Conservation (phyloP, 2,113 vertebrate genomes). For the Sminthopsis crassicaudata region DNA sequence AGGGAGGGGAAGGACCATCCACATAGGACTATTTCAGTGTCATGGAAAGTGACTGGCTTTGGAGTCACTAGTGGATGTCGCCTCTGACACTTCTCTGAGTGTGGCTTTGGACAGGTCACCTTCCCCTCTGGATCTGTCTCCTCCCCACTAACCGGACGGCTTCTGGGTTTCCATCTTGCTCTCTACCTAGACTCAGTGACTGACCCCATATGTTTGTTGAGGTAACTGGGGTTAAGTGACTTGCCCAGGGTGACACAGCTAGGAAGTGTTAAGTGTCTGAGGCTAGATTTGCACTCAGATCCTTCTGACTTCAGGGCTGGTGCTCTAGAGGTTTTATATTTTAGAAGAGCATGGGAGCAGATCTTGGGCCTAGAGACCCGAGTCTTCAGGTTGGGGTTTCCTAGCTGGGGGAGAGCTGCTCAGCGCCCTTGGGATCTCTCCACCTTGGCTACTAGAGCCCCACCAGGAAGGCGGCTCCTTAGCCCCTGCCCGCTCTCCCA, state of each 20-base stretch:
- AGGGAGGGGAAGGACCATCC: not conserved
- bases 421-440: not conserved
- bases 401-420: not conserved
- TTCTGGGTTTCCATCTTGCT: not conserved
- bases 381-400: not conserved
- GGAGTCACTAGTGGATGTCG: not conserved
- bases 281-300: no score
- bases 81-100: not conserved
- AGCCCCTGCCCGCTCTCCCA: not conserved
- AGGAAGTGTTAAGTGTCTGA: no score
- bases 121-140: not conserved
- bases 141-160: not conserved
- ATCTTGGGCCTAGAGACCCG: not conserved
- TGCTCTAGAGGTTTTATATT: not conserved
- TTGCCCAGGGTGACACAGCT: no score
- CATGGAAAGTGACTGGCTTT: not conserved
- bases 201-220: not conserved
- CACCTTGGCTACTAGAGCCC: not conserved
- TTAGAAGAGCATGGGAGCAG: not conserved
- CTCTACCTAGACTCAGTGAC: rapidly evolving
- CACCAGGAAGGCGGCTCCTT: not conserved
- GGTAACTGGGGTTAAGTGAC: no score
- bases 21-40: not conserved
- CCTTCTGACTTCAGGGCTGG: no score
- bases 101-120: not conserved